These are phyloP conservation scores for Anoplius nigerrimus DNA, from an alignment of 2,888 invertebrate species.

Conservation along the genomic window DNA sequence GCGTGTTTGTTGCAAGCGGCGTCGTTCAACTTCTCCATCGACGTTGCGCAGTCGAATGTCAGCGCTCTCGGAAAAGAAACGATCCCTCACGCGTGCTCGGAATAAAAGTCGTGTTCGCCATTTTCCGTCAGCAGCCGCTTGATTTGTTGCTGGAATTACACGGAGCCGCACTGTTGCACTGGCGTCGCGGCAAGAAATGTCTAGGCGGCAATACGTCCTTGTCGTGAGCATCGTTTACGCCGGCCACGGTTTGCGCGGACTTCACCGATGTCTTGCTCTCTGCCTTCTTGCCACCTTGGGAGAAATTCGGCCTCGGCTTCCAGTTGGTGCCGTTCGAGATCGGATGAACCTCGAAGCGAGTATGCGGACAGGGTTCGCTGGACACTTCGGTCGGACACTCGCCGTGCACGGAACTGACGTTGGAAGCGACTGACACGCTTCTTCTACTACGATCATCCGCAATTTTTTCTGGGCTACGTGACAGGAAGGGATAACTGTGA, in stretches of 20 bases:
- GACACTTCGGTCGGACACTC: constrained; percentile 58
- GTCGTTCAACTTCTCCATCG: too few species aligned
- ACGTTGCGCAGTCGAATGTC: too few species aligned
- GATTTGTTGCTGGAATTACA: constrained; percentile 62
- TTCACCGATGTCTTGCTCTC: constrained; percentile 55
- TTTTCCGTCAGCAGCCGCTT: constrained; percentile 53
- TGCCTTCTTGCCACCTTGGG: constrained; percentile 36
- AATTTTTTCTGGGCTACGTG: too few species aligned
- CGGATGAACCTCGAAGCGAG: constrained; percentile 46
- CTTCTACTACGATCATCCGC: constrained; percentile 42
- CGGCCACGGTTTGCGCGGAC: constrained; percentile 52
- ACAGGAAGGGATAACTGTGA: too few species aligned
- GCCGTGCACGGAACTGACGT: constrained; percentile 51
- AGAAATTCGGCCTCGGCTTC: constrained; percentile 56
- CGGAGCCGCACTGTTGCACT: constrained; percentile 62
- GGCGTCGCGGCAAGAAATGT: constrained; percentile 57
- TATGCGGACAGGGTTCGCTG: constrained; percentile 35
- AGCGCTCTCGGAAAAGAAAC: background rate
- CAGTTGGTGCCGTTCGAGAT: constrained; percentile 63
- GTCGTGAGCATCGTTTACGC: constrained; percentile 29
- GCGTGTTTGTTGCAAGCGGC: too few species aligned
- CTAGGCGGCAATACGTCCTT: constrained; percentile 44
- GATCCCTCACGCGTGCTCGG: background rate
- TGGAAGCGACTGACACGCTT: constrained; percentile 33
- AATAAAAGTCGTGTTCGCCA: background rate